Conservation (phyloP, 2,888 invertebrate species). For the Glomeris marginata region DNA sequence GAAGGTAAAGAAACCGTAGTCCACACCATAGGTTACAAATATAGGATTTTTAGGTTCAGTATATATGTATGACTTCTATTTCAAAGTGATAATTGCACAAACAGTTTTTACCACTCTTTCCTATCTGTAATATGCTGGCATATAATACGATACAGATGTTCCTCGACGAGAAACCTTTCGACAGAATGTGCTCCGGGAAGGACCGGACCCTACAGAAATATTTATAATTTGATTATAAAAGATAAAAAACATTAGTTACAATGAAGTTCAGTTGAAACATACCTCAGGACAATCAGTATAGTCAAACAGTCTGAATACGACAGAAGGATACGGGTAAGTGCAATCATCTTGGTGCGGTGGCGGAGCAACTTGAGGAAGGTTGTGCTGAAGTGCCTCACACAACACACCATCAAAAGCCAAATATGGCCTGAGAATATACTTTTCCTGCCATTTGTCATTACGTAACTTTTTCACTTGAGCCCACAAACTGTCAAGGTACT, state of each 20-base stretch:
- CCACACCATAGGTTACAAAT: not conserved
- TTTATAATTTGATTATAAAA: slow-evolving; percentile 1
- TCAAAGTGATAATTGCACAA: not conserved
- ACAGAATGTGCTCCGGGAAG: slow-evolving; percentile 94
- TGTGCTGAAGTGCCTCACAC: slow-evolving; percentile 92
- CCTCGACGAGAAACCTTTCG: slow-evolving; percentile 93
- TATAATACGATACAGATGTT: slow-evolving; percentile 86
- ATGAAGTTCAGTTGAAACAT: slow-evolving; percentile 9
- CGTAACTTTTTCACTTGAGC: slow-evolving; percentile 79
- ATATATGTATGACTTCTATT: not conserved
- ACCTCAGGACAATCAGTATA: slow-evolving; percentile 95
- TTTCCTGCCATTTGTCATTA: slow-evolving; percentile 92
- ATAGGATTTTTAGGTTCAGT: slow-evolving; percentile 1
- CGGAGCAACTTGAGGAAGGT: slow-evolving; percentile 74
- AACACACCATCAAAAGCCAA: slow-evolving; percentile 87
- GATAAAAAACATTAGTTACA: slow-evolving; percentile 9
- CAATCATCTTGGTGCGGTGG: slow-evolving; percentile 84
- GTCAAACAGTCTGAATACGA: slow-evolving; percentile 88
- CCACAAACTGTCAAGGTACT: slow-evolving; percentile 93
- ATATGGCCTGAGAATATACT: slow-evolving; percentile 89
- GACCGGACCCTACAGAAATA: slow-evolving; percentile 30
- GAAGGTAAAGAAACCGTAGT: too few species aligned
- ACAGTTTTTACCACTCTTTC: slow-evolving; percentile 65
- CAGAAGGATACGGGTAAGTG: slow-evolving; percentile 85
- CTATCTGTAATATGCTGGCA: slow-evolving; percentile 74